Base-by-base conservation (phyloP, 2,113 vertebrate genomes). In the Motacilla alba region DNA sequence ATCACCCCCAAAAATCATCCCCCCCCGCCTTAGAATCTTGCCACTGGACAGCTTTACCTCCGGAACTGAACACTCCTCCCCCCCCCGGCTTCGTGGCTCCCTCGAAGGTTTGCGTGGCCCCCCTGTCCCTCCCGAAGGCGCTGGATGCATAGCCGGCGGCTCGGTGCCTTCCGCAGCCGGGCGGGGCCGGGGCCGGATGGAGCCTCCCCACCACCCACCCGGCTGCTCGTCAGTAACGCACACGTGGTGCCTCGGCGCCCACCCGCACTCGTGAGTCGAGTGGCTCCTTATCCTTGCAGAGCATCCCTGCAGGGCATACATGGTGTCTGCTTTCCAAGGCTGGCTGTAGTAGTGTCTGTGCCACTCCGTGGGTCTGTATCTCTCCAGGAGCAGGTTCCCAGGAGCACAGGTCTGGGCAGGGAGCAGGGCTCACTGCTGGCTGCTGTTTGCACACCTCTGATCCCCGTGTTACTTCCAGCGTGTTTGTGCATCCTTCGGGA, bases 401-500 rank as follows among this genome's bases (percentile, higher is more conserved):
- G 49, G 50, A 63, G 68, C 1, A 0, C 0, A 5, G 47, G 41
- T 24, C 58, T 3, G 13, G 56, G 19, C 10, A 11, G 79, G 58
- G 37, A 66, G 47, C 4, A 0, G 81, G 35, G 44, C 33, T 53
- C 4, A 1, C 64, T 7, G 21, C 47, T 4, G 2, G n/a, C 23
- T 0, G 4, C 50, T 43, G 28, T 49, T 69, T 2, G 55, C 43
- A 21, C 63, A 13, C 55, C 55, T 82, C 73, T 4, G 7, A 62
- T n/a, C 81, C 64, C 44, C 3, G 0, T 1, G 0, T 15, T 44
- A 5, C 26, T 91, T 44, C 19, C 4, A 0, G 35, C 1, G 0
- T 46, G 58, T 64, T 16, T 4, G 20, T 8, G 20, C 39, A 6
- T 76, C 74, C 70, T 89, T 43, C 0, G 1, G 63, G 83, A 64